Conservation (phyloP, 2,797 vertebrate species). For the Amblyopsis hoosieri region DNA sequence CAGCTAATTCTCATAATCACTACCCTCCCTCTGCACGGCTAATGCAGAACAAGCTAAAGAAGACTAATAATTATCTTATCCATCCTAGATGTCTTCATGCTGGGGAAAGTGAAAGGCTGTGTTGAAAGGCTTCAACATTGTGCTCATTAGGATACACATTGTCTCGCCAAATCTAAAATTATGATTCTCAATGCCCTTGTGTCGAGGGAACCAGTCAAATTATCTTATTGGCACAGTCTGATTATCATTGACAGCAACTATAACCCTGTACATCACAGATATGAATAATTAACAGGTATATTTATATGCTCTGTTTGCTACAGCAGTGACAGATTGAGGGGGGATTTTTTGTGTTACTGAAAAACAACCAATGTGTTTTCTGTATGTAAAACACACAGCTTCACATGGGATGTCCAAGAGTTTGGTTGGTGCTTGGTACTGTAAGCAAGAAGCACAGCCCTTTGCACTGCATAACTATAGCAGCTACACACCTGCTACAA, state of each 20-base stretch:
- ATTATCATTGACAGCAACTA: constrained; percentile 66
- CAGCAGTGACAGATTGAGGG: constrained; percentile 2
- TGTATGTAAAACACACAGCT: background rate
- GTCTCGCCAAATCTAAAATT: constrained; percentile 67
- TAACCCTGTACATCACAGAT: constrained; percentile 50
- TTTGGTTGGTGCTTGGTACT: constrained; percentile 5
- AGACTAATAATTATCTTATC: constrained; percentile 78
- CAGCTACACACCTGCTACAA: constrained; percentile 25
- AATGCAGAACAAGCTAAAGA: constrained; percentile 65
- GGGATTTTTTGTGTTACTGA: background rate
- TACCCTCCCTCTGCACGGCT: constrained; percentile 55
- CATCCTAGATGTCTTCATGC: constrained; percentile 62
- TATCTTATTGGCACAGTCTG: constrained; percentile 65
- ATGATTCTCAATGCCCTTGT: constrained; percentile 67
- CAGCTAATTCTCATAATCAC: constrained; percentile 73
- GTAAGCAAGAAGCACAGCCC: constrained; percentile 21
- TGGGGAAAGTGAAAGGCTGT: constrained; percentile 45
- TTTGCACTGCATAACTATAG: constrained; percentile 48
- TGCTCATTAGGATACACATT: constrained; percentile 68
- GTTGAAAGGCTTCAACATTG: constrained; percentile 58
- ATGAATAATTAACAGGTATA: constrained; percentile 75
- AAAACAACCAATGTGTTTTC: background rate
- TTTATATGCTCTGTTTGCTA: constrained; percentile 61
- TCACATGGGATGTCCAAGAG: constrained; percentile 14
- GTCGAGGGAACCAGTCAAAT: constrained; percentile 65